Percentiles rank a stretch among this genome's conserved stretches.
Conservation (phyloP, 2,113 vertebrate species). For the Otocyon megalotis region DNA sequence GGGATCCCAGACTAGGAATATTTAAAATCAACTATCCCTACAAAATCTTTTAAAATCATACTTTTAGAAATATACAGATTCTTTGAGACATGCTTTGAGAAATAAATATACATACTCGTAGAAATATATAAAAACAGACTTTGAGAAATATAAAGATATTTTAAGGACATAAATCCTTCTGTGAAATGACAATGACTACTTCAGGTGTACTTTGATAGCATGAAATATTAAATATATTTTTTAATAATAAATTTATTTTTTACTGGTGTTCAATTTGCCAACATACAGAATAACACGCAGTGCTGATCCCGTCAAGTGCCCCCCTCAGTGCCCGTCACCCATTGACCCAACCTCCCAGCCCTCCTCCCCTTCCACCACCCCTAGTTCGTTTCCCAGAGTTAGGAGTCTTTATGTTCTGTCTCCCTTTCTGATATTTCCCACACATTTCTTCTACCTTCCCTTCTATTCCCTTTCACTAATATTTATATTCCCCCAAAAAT, state of each 20-base stretch:
- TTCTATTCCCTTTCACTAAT: no score
- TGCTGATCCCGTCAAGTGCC: no score
- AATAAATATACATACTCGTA: no score
- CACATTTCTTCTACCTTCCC: fast-evolving
- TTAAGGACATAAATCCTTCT: conserved; percentile 5
- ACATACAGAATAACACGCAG: no score
- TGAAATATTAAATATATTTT: conserved; percentile 23
- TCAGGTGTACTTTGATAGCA: not conserved
- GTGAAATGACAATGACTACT: not conserved
- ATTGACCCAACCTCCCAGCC: fast-evolving
- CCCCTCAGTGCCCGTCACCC: no score
- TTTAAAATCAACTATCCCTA: not conserved
- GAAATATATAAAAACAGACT: not conserved
- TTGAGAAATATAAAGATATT: conserved; percentile 28
- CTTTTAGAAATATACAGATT: not conserved
- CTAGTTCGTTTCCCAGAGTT: no score
- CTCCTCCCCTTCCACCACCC: no score
- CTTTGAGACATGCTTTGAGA: not conserved
- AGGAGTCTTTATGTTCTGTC: no score
- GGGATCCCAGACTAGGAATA: no score
- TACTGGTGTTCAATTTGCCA: no score
- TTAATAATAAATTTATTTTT: not conserved
- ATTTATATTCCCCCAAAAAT: no score
- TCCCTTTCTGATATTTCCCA: no score
- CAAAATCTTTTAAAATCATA: not conserved